These are phyloP conservation scores for Hiodon tergisus DNA, from an alignment of 2,113 vertebrate genomes.

Conservation along the genomic window DNA sequence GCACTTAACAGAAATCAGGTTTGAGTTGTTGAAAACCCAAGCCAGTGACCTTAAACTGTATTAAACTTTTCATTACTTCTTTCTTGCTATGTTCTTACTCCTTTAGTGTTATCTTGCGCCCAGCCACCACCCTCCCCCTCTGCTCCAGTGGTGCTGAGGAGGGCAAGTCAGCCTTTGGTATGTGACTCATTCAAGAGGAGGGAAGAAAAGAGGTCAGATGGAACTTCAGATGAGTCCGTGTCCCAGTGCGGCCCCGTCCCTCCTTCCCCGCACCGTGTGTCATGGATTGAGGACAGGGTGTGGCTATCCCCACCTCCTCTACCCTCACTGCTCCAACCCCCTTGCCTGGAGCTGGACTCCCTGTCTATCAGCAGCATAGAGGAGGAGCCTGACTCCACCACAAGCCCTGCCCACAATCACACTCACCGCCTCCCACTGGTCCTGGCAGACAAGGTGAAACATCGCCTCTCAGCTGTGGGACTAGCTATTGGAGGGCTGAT, in stretches of 20 bases:
- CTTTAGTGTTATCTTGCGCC: slow-evolving; percentile 12
- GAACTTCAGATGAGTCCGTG: slow-evolving; percentile 20
- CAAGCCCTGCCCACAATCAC: slow-evolving; percentile 22
- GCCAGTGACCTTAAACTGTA: too few relatives aligned
- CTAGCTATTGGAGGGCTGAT: slow-evolving; percentile 64
- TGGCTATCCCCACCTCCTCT: slow-evolving; percentile 51
- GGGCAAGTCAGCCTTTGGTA: slow-evolving; percentile 32
- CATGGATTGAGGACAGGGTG: slow-evolving; percentile 71
- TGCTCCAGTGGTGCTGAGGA: slow-evolving; percentile 49
- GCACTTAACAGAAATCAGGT: too few relatives aligned
- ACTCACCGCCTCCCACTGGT: slow-evolving; percentile 37
- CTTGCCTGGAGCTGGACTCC: slow-evolving; percentile 54
- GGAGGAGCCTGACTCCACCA: slow-evolving; percentile 58
- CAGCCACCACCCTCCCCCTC: slow-evolving; percentile 8
- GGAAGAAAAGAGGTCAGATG: slow-evolving; percentile 1
- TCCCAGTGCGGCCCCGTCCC: slow-evolving; percentile 31
- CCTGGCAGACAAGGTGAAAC: slow-evolving; percentile 61
- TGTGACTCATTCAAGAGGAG: neutral
- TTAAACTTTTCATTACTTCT: too few relatives aligned
- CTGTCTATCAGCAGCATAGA: slow-evolving; percentile 67
- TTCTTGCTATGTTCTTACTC: neutral
- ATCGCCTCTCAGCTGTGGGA: slow-evolving; percentile 69
- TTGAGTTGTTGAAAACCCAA: too few relatives aligned
- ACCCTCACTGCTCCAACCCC: slow-evolving; percentile 36
- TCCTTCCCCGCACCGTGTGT: slow-evolving; percentile 67